Conservation (phyloP, 2,113 vertebrate genomes). For the Onychorhynchus coronatus region DNA sequence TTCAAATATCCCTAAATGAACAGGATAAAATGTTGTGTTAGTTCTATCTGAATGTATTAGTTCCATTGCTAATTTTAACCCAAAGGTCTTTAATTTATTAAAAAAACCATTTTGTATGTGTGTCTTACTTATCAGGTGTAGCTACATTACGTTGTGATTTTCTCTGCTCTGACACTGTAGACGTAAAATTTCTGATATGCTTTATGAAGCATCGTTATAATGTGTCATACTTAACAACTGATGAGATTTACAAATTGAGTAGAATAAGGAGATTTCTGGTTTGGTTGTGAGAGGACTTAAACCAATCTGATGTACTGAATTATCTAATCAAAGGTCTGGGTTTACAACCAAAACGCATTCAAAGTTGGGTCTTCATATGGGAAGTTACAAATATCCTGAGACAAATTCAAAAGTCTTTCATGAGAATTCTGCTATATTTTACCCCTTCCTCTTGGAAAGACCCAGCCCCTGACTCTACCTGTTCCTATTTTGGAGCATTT, state of each 20-base stretch:
- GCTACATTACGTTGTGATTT: neutral
- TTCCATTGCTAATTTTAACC: neutral
- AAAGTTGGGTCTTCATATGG: neutral
- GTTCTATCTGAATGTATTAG: neutral
- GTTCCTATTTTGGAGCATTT: neutral
- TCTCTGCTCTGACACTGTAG: neutral
- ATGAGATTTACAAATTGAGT: neutral
- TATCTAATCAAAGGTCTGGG: neutral
- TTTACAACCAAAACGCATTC: neutral
- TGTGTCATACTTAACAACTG: neutral
- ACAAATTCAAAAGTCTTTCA: neutral
- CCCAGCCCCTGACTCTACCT: neutral
- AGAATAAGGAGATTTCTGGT: neutral
- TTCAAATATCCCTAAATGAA: neutral
- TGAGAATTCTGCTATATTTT: neutral
- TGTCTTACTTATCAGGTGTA: neutral
- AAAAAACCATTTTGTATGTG: neutral
- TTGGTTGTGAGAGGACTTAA: neutral
- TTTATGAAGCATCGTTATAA: neutral
- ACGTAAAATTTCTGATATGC: neutral
- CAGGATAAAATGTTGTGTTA: neutral
- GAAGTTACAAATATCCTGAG: neutral
- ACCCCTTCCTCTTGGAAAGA: neutral
- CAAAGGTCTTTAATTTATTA: neutral
- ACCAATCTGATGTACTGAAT: neutral